Percentiles rank a stretch among this genome's conserved stretches.
These are phyloP conservation scores for Oppia nitens DNA, from an alignment of 1,140 invertebrate species.

Conservation along the genomic window DNA sequence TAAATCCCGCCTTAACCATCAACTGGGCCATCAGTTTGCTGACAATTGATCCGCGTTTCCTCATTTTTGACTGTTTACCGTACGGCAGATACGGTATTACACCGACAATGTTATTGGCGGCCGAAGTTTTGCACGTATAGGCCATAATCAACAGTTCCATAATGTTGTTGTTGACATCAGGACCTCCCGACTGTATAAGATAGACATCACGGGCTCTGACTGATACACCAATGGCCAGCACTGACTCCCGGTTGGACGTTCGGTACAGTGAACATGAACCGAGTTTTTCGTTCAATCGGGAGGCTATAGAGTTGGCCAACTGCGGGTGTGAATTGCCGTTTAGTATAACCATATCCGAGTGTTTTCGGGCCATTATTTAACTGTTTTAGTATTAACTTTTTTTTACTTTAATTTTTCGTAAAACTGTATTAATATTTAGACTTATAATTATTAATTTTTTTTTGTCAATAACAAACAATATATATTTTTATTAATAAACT, in stretches of 20 bases:
- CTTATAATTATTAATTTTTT: no score
- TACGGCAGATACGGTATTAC: constrained; percentile 99
- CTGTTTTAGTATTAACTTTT: no score
- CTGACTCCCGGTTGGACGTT: constrained; percentile 87
- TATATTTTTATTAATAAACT: no score
- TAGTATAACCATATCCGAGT: constrained; percentile 8
- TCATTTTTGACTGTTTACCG: constrained; percentile 97
- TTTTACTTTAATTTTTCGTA: no score
- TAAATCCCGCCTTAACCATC: constrained; percentile 79
- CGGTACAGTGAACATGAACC: constrained; percentile 81
- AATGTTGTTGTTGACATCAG: constrained; percentile 95
- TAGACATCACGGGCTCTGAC: constrained; percentile 88
- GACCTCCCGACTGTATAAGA: constrained; percentile 78
- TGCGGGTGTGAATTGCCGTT: constrained; percentile 15
- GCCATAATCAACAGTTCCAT: constrained; percentile 98
- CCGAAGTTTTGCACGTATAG: constrained; percentile 97
- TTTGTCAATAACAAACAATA: no score
- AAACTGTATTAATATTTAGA: no score
- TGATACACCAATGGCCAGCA: constrained; percentile 87
- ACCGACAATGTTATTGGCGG: constrained; percentile 86
- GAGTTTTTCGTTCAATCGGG: constrained; percentile 67
- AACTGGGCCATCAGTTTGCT: constrained; percentile 89
- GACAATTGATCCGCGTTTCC: constrained; percentile 89
- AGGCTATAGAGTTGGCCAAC: constrained; percentile 52
- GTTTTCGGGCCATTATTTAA: constrained; percentile 7